Conservation (phyloP, 92 coral and sea anemone genomes). For the Zoanthus solanderi region DNA sequence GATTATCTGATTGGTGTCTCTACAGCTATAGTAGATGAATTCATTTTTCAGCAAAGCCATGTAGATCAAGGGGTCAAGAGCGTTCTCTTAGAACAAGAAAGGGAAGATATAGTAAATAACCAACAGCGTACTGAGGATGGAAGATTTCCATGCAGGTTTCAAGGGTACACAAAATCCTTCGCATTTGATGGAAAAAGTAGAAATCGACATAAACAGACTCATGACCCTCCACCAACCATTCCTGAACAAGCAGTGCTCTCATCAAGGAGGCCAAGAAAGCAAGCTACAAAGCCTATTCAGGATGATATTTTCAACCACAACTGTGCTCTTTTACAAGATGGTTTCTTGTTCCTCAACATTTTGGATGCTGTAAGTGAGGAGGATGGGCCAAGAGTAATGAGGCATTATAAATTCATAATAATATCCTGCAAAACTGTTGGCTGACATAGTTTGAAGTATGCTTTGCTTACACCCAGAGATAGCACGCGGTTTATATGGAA, state of each 20-base stretch:
- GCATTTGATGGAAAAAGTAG: neutral
- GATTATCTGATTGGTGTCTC: too few species aligned
- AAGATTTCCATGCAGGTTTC: neutral
- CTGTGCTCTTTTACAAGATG: conserved; percentile 44
- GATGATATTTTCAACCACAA: conserved; percentile 47
- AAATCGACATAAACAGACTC: neutral
- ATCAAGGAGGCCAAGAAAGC: neutral
- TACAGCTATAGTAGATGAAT: neutral
- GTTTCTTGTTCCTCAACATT: conserved; percentile 45
- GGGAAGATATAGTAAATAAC: neutral
- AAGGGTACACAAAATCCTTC: neutral
- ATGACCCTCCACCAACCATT: neutral
- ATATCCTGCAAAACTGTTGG: conserved; percentile 13
- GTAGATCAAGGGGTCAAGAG: neutral
- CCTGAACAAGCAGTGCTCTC: too few species aligned
- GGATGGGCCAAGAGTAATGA: conserved; percentile 59
- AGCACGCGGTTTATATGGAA: too few species aligned
- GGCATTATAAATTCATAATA: conserved; percentile 61
- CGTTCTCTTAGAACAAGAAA: too few species aligned
- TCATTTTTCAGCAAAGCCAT: neutral
- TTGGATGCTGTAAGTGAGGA: conserved; percentile 64
- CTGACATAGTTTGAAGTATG: too few species aligned
- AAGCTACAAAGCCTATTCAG: neutral
- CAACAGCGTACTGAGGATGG: neutral
- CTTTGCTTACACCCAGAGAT: too few species aligned